A percentile compares a stretch with the other conserved stretches of the same genome.
These are phyloP conservation scores for Dascyllus trimaculatus DNA, from an alignment of 2,113 vertebrate species.

Conservation along the genomic window DNA sequence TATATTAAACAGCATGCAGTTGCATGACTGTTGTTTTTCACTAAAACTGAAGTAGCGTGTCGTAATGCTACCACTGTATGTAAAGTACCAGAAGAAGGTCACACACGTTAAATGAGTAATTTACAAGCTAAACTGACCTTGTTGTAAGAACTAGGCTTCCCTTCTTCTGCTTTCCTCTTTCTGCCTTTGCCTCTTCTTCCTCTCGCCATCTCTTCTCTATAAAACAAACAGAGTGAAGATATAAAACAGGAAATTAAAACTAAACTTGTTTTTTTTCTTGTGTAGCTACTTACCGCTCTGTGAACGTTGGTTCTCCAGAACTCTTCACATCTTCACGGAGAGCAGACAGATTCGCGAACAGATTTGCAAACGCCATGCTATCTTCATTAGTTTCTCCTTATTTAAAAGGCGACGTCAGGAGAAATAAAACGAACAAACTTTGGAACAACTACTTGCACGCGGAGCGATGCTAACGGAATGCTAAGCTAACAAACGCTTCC, in stretches of 20 bases:
- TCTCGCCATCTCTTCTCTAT: slow-evolving; percentile 14
- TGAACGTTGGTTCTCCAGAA: neutral
- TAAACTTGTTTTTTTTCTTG: neutral
- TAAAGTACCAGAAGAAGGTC: no score
- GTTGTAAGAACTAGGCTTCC: neutral
- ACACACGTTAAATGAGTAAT: no score
- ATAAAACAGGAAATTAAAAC: neutral
- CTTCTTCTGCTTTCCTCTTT: slow-evolving; percentile 42
- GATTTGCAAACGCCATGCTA: slow-evolving; percentile 66
- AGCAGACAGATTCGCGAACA: slow-evolving; percentile 57
- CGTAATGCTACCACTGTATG: no score
- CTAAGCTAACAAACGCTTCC: neutral
- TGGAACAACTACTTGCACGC: neutral
- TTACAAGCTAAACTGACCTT: slow-evolving; percentile 38
- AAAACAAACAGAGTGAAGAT: neutral
- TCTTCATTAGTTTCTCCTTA: neutral
- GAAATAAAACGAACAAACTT: neutral
- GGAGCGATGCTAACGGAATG: neutral
- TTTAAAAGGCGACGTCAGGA: neutral
- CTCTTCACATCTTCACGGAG: neutral
- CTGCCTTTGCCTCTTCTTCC: neutral
- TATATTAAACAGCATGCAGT: no score
- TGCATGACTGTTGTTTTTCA: no score
- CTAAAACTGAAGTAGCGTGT: no score
- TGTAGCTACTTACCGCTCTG: slow-evolving; percentile 26